Base-by-base conservation (phyloP, 2,888 invertebrate species). In the Archips crataeganus region DNA sequence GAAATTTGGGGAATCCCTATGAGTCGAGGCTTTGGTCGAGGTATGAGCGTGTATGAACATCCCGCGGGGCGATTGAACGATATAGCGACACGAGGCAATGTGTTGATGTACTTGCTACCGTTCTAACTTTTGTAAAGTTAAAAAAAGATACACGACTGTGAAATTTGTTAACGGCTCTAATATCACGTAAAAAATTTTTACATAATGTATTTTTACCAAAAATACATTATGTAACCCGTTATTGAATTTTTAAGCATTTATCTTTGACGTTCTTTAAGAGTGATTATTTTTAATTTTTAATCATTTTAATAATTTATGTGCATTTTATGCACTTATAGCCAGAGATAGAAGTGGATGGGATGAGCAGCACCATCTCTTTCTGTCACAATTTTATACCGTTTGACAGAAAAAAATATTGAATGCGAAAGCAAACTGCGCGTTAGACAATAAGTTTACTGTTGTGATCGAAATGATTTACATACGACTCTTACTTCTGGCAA, bases 1-100 rank as follows among this genome's bases (percentile, higher is more conserved):
- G 68, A 63, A 78, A 78, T 83, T 88, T 86, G 82, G 90, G 90
- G 81, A 90, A 86, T 87, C 80, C 91, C 90, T 81, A 80, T 81
- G 82, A 82, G 80, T 80, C 79, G n/a, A n/a, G n/a, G n/a, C n/a
- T n/a, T n/a, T n/a, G n/a, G n/a, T n/a, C n/a, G 80, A 78, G 82
- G 84, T 70, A n/a, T 51, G 36, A 47, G 13, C 54, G 6, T 59
- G 15, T 9, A 49, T 15, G 42, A 49, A 47, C 57, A 34, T 8
- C 36, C n/a, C 36, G 34, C 15, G n/a, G 68, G 36, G 68, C 63
- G 64, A 59, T 59, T 64, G n/a, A 34, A 64, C 57, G 57, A 57
- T 57, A 57, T 3, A 4, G 11, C 11, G 23, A 32, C 57, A 57
- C 57, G 57, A 57, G 57, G 57, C 57, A n/a, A 49, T 54, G 23